Base-by-base conservation (phyloP, 64 coral and sea anemone species). In the Cladopsammia gracilis region DNA sequence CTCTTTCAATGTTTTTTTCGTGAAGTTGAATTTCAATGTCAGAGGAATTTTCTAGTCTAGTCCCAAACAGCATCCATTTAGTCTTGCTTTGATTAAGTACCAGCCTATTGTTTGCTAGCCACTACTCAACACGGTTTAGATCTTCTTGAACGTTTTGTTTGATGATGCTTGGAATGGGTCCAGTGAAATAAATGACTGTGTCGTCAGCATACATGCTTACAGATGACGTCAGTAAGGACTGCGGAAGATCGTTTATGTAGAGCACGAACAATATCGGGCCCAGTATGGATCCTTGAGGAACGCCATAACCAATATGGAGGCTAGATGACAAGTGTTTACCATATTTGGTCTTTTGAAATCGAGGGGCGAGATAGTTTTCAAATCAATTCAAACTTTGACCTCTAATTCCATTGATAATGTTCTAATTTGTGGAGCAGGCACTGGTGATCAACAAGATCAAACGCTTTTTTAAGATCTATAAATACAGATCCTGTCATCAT, bases 11-110 rank as follows among this genome's bases (percentile, higher is more conserved):
- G 47, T 68, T 62, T 62, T 15, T 79, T 26, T 48, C 49, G 53
- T 71, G 74, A 24, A 93, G 43, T 22, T 65, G 70, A 10, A 86
- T 75, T 54, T 18, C 15, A 58, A 71, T 71, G 50, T 87, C 75
- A 2, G 18, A 69, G 1, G 46, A 60, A 49, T 34, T 1, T 75
- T 34, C 78, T 49, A 86, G 91, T 16, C 48, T 48, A 43, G 85
- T 88, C 5, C 91, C 91, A 78, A 93, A 93, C 19, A 93, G 82
- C 34, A 84, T 75, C 24, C 82, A 60, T 73, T 92, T 92, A 25
- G 83, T 87, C 69, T 93, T 93, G 20, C 26, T 93, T 74, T 71
- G 72, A 60, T 83, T 94, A 7, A 94, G 73, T 59, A 89, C 73
- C 3, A 94, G 52, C 52, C 25, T 80, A 26, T 70, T 94, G 6